Evolutionary conservation across 2,888 invertebrate genomes (phyloP), one percentile per base, ranked within the genome.

Genomic region (Orthonychiurus folsomi): DNA sequence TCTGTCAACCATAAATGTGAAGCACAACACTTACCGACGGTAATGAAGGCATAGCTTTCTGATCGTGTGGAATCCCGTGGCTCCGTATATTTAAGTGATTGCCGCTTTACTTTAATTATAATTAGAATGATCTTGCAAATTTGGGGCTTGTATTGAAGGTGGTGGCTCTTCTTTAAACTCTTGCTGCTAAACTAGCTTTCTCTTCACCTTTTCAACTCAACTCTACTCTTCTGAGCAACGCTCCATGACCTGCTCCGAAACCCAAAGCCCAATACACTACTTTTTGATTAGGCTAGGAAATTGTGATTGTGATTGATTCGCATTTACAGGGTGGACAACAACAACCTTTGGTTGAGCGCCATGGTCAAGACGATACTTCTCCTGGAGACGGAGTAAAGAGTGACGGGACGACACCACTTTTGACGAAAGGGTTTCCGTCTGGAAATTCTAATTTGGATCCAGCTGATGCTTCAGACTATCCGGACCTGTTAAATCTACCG

Each of bases 391-490:
- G 57, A 18, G 12, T 21, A 21, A 28, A 26, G 37, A n/a, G n/a
- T n/a, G 63, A 63, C 24, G 63, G 64, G 48, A 54, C 61, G 21
- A 66, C 66, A 20, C 63, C 66, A 12, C 66, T 66, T 37, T 60
- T 66, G 25, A 52, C 52, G 9, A 52, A 52, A 52, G 20, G 21
- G n/a, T 52, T 21, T 52, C 52, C 24, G 9, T 52, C 55, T 52
- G 59, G 47, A 23, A 25, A 24, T 20, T 26, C 53, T 27, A 64
- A 55, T 9, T 25, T 26, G n/a, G 59, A 52, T 27, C 67, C 89
- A 89, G 76, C 85, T 86, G 76, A 89, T 87, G 69, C 81, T 20
- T 52, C 62, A 26, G 63, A 63, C 37, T 66, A 63, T 47, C 67
- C 67, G 1, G 68, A 68, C 56, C 60, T 68, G 28, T 59, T 69